A percentile compares a stretch with the other conserved stretches of the same genome.
These are phyloP conservation scores for Allacma fusca DNA, from an alignment of 2,888 invertebrate species.

Conservation along the genomic window DNA sequence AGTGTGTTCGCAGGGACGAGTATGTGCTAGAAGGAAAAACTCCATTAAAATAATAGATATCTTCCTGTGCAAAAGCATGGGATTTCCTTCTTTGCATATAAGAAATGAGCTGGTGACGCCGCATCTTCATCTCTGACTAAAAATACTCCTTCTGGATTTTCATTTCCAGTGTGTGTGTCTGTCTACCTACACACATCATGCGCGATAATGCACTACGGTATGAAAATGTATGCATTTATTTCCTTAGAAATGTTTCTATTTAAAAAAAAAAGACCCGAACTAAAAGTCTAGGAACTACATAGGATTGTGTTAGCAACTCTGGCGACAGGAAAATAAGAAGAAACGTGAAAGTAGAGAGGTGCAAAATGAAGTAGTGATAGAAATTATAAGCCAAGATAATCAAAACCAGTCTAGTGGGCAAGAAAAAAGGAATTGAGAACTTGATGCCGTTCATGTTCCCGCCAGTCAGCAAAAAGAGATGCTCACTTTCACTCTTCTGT, in stretches of 20 bases:
- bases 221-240: too few relatives aligned
- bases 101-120: too few relatives aligned
- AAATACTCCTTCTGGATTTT: too few relatives aligned
- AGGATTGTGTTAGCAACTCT: too few relatives aligned
- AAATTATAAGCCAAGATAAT: slow-evolving; percentile 40
- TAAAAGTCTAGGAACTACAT: too few relatives aligned
- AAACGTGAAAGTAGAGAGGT: neutral
- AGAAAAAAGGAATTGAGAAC: neutral
- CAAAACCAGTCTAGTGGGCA: slow-evolving; percentile 32
- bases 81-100: slow-evolving; percentile 41
- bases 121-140: slow-evolving; percentile 8
- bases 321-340: slow-evolving; percentile 23
- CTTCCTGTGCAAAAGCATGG: slow-evolving; percentile 37
- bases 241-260: too few relatives aligned
- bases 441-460: slow-evolving; percentile 14
- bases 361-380: slow-evolving; percentile 16
- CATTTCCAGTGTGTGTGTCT: too few relatives aligned
- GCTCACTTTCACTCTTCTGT: slow-evolving; percentile 4
- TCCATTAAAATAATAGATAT: slow-evolving; percentile 32
- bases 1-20: neutral
- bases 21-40: slow-evolving; percentile 18
- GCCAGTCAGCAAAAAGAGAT: neutral
- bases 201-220: too few relatives aligned
- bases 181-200: too few relatives aligned
- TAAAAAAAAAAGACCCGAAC: too few relatives aligned